These are phyloP conservation scores for Chlamydotis undulata DNA, from an alignment of 2,113 vertebrate species.

Conservation along the genomic window DNA sequence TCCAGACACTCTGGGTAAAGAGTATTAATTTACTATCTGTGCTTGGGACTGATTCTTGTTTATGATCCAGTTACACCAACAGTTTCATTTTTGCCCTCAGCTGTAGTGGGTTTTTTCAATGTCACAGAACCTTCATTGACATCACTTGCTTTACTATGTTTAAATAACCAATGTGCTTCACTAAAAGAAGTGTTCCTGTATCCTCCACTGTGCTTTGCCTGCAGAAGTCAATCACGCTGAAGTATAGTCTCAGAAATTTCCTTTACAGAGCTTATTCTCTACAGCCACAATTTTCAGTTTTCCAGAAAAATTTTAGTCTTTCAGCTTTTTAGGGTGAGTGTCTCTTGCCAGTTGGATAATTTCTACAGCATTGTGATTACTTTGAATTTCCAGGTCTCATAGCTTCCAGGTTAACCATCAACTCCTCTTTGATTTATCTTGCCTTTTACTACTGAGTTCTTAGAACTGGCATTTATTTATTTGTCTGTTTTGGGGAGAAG, in stretches of 20 bases:
- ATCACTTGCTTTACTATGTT: background rate
- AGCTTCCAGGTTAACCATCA: background rate
- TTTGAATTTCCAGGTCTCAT: background rate
- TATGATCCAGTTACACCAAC: background rate
- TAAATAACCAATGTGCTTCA: background rate
- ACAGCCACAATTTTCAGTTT: background rate
- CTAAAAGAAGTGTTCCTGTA: background rate
- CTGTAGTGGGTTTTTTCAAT: background rate
- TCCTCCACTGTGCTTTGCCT: background rate
- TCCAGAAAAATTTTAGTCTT: background rate
- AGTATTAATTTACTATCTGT: background rate
- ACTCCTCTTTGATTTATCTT: background rate
- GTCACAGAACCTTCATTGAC: background rate
- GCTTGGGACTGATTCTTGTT: background rate
- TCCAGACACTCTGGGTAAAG: background rate
- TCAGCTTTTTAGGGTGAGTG: background rate
- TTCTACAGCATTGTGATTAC: background rate
- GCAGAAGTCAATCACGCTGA: background rate
- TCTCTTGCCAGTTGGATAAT: background rate
- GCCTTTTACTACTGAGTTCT: background rate
- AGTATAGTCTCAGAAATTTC: background rate
- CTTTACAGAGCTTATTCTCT: background rate
- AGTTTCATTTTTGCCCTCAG: background rate
- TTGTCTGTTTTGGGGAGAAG: background rate
- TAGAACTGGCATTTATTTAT: background rate